These are phyloP conservation scores for Parelbella ahira DNA, from an alignment of 2,888 invertebrate species.

Conservation along the genomic window DNA sequence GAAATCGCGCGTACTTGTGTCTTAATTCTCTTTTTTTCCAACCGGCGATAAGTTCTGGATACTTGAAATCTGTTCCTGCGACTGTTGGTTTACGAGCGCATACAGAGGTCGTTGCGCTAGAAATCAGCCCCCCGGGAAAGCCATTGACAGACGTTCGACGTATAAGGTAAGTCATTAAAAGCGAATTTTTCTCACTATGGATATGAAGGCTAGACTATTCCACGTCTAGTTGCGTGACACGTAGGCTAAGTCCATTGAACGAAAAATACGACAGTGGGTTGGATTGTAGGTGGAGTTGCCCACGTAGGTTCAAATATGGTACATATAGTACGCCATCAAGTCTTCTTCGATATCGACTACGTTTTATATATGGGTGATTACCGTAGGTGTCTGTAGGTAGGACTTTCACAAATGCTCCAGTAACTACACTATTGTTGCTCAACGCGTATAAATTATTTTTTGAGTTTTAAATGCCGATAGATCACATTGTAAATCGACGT, in stretches of 20 bases:
- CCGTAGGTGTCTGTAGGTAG: constrained; percentile 35
- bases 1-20: constrained; percentile 55
- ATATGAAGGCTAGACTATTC: constrained; percentile 40
- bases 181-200: constrained; percentile 45
- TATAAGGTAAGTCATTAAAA: constrained; percentile 67
- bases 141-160: constrained; percentile 51
- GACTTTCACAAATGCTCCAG: constrained; percentile 36
- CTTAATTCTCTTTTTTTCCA: constrained; percentile 32
- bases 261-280: constrained; percentile 67
- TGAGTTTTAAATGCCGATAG: background rate
- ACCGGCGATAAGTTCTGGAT: constrained; percentile 10
- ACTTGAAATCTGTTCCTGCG: background rate
- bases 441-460: background rate
- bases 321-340: constrained; percentile 61
- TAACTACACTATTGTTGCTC: constrained; percentile 20
- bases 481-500: background rate
- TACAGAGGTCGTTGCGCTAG: constrained; percentile 33
- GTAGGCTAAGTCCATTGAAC: constrained; percentile 59
- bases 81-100: constrained; percentile 6
- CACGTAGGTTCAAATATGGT: constrained; percentile 64
- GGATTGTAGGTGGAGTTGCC: constrained; percentile 69
- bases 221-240: constrained; percentile 56
- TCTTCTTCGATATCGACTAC: constrained; percentile 53
- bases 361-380: constrained; percentile 40
- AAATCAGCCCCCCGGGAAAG: constrained; percentile 52